A percentile compares a stretch with the other conserved stretches of the same genome.
phyloP scores from a whole-genome alignment of 2,113 vertebrate genomes.

The Platysteira castanea region DNA sequence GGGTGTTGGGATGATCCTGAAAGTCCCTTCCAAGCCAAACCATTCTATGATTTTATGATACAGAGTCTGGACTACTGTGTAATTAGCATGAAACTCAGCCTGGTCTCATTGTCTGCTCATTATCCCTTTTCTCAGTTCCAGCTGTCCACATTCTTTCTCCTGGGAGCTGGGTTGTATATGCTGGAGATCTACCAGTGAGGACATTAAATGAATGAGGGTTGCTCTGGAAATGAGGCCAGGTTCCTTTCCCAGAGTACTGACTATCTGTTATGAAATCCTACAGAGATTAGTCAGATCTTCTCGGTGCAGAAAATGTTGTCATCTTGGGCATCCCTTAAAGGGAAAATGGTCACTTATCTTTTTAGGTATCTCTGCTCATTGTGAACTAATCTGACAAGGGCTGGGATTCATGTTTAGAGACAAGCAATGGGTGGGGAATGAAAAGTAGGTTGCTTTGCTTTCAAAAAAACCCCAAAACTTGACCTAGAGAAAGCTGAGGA shows the following conservation, averaged over 20 bases:
- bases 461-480: neutral
- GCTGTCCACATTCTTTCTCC: neutral
- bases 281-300: slow-evolving; percentile 19
- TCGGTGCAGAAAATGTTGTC: neutral
- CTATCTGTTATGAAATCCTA: slow-evolving; percentile 17
- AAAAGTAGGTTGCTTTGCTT: neutral
- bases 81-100: neutral
- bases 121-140: neutral
- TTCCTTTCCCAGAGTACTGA: slow-evolving; percentile 22
- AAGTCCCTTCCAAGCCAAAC: neutral
- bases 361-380: slow-evolving; percentile 20
- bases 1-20: neutral
- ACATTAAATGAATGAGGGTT: neutral
- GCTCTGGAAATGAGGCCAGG: slow-evolving; percentile 10
- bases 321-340: neutral
- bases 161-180: neutral
- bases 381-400: neutral
- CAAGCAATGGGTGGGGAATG: neutral
- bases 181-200: neutral
- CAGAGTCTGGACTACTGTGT: neutral
- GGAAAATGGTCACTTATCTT: slow-evolving; percentile 37
- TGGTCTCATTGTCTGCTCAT: fast-evolving
- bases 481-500: neutral
- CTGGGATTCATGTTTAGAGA: neutral
- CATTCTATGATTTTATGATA: neutral